phyloP scores from a whole-genome alignment of 2,797 vertebrate genomes.

The Lindbergichthys nudifrons region DNA sequence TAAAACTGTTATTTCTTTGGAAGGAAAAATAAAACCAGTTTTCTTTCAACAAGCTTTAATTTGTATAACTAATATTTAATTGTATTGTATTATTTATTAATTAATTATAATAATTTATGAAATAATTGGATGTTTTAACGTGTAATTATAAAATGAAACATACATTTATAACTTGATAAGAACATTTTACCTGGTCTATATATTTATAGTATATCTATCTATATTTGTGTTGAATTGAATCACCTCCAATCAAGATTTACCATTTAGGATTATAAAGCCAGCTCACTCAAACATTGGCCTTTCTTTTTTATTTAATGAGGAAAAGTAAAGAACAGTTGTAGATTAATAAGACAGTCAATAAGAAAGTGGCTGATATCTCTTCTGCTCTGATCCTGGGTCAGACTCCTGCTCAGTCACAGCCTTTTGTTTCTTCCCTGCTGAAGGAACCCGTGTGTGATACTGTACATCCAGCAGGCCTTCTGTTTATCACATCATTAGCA shows the following conservation, averaged over 20 bases:
- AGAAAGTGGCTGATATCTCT: not conserved
- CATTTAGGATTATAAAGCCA: too few relatives aligned
- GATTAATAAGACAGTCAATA: not conserved
- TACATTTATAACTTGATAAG: not conserved
- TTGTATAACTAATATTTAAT: too few relatives aligned
- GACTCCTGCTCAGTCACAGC: not conserved
- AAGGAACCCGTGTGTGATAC: not conserved
- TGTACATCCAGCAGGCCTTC: slow-evolving; percentile 26
- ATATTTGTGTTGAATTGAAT: too few relatives aligned
- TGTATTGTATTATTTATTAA: too few relatives aligned
- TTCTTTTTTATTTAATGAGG: not conserved
- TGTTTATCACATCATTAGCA: slow-evolving; percentile 75
- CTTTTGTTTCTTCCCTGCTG: not conserved
- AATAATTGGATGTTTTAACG: too few relatives aligned
- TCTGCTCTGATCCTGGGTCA: not conserved
- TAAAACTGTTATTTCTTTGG: not conserved
- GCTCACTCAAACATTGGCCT: not conserved
- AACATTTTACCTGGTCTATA: not conserved
- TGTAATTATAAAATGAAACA: not conserved
- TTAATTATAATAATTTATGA: too few relatives aligned
- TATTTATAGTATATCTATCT: too few relatives aligned
- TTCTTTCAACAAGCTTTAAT: too few relatives aligned
- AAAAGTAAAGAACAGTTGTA: not conserved
- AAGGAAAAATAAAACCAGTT: not conserved
- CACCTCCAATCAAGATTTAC: not conserved